phyloP scores from a whole-genome alignment of 2,113 vertebrate species.

The Clarias magur region DNA sequence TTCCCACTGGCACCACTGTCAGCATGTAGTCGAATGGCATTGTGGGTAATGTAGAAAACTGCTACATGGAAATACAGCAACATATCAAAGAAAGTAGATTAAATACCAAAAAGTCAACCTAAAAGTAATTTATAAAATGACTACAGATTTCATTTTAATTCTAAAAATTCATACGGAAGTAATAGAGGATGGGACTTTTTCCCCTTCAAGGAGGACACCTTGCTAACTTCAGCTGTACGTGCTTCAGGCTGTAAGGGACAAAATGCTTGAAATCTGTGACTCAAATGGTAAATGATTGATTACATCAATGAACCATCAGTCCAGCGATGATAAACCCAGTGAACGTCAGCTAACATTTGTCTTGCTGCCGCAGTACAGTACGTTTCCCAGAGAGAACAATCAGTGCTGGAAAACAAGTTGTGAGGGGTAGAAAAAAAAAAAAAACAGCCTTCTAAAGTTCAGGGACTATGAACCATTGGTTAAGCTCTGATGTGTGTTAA shows the following conservation, averaged over 20 bases:
- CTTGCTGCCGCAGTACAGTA: not conserved
- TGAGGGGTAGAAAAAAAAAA: slow-evolving; percentile 1
- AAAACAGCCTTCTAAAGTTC: slow-evolving; percentile 54
- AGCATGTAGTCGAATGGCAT: not conserved
- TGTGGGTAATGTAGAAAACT: not conserved
- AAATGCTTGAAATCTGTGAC: not conserved
- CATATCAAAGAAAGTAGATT: not conserved
- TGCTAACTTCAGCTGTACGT: not conserved
- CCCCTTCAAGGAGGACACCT: not conserved
- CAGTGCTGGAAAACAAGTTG: slow-evolving; percentile 46
- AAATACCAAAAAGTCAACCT: not conserved
- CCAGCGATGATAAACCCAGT: not conserved
- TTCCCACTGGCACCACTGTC: not conserved
- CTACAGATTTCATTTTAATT: not conserved
- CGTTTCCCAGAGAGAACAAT: slow-evolving; percentile 8
- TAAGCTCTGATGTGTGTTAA: slow-evolving; percentile 18
- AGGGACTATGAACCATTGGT: slow-evolving; percentile 38
- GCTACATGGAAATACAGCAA: not conserved
- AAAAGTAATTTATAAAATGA: not conserved
- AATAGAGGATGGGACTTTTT: not conserved
- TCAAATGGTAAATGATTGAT: slow-evolving; percentile 33
- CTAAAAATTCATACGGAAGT: not conserved
- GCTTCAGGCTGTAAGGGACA: too few species aligned
- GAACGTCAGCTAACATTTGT: not conserved
- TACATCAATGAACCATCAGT: slow-evolving; percentile 8